A percentile compares a stretch with the other conserved stretches of the same genome.
Conservation (phyloP, 35 echinoderm and acorn worm genomes). For the Ophioderma brevispina region DNA sequence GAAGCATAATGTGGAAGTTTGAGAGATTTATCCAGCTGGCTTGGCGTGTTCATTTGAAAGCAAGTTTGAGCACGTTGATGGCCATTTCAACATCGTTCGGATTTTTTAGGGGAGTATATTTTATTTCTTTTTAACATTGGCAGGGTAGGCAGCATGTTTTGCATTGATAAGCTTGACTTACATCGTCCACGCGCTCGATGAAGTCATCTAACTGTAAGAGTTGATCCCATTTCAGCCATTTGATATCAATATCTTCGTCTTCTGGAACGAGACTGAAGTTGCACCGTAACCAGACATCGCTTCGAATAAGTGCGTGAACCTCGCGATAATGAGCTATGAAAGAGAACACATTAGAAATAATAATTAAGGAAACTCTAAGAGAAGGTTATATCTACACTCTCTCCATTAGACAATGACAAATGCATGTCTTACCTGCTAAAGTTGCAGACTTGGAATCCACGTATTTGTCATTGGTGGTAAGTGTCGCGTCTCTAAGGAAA, state of each 20-base stretch:
- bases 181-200: background rate
- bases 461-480: conserved; percentile 10
- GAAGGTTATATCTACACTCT: no score
- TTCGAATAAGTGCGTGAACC: background rate
- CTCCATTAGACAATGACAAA: no score
- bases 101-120: no score
- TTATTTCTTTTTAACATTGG: no score
- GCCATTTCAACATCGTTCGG: no score
- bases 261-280: background rate
- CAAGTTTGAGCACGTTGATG: no score
- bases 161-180: background rate
- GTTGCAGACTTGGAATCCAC: conserved; percentile 58
- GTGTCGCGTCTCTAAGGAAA: conserved; percentile 39
- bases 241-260: background rate
- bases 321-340: conserved; percentile 28
- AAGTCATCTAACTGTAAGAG: background rate
- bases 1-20: no score
- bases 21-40: no score
- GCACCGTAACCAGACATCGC: conserved; percentile 8
- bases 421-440: conserved; percentile 58
- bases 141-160: no score
- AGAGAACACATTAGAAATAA: background rate
- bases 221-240: background rate
- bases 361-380: background rate
- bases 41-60: no score